Evolutionary conservation across 2,113 vertebrate genomes (phyloP).

Genomic region (Calyptommatus sinebrachiatus): DNA sequence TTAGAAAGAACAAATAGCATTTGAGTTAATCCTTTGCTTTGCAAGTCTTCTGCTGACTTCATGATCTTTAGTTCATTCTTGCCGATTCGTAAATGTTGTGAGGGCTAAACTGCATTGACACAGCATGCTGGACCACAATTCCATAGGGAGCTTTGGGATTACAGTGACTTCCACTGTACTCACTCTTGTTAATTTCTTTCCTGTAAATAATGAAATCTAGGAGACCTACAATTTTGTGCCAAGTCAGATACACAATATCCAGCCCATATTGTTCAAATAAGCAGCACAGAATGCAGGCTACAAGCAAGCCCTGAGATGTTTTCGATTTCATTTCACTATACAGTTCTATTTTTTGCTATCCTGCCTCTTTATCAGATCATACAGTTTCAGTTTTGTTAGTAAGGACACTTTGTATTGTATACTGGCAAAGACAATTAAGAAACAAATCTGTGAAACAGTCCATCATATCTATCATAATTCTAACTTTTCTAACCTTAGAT

Average conservation of each 20-base stretch:
- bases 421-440: background rate
- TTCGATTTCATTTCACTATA: constrained; percentile 6
- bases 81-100: background rate
- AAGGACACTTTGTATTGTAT: background rate
- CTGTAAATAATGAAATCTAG: constrained; percentile 23
- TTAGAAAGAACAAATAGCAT: constrained; percentile 60
- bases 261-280: constrained; percentile 18
- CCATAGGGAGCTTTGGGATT: background rate
- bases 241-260: constrained; percentile 7
- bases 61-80: constrained; percentile 21
- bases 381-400: background rate
- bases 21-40: constrained; percentile 27
- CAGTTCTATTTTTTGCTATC: constrained; percentile 14
- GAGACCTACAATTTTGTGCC: background rate
- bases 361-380: background rate
- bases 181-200: constrained; percentile 11
- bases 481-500: background rate
- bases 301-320: background rate
- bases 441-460: background rate
- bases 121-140: background rate
- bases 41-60: constrained; percentile 18
- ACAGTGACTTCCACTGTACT: background rate
- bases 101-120: constrained; percentile 20
- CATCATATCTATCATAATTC: background rate
- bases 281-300: background rate